Evolutionary conservation across 1,140 invertebrate genomes (phyloP), one percentile per base, ranked within the genome.

Genomic region (Coelopa frigida): DNA sequence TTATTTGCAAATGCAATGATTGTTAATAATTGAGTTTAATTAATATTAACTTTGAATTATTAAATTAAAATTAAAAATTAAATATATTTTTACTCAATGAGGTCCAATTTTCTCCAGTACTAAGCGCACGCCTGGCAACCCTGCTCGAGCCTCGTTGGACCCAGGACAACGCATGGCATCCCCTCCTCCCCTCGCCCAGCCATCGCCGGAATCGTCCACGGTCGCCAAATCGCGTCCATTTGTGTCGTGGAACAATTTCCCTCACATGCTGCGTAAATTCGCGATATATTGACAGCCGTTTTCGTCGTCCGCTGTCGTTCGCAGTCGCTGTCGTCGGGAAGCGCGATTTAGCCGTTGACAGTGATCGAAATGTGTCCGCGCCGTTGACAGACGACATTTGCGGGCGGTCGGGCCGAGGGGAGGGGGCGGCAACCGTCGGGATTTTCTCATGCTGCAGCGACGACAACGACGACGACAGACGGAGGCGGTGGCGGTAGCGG

Each of bases 351-450:
- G 21, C n/a, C 36, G 37, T 52, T 63, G 61, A 64, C 61, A 64
- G 58, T 64, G 61, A 64, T 64, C 61, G 61, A 64, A 64, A 64
- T 64, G 61, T 64, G 61, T 64, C 61, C 56, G 56, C 39, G 32
- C 17, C 15, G 24, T 44, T 38, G 32, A 29, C 20, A 18, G 46
- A 36, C 40, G 39, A 44, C 33, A 50, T 63, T 63, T 61, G 61
- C 61, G 61, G 61, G 61, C 61, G 61, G 61, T 55, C 58, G 59
- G 61, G 61, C 55, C 59, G n/a, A n/a, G n/a, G n/a, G n/a, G n/a
- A n/a, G n/a, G n/a, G n/a, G n/a, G n/a, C n/a, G n/a, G n/a, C n/a
- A n/a, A n/a, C n/a, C n/a, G n/a, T n/a, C n/a, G n/a, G n/a, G n/a
- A n/a, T n/a, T n/a, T n/a, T n/a, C n/a, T n/a, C n/a, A n/a, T n/a